Evolutionary conservation across 2,797 vertebrate species (phyloP).

Genomic region (Zalophus californianus): DNA sequence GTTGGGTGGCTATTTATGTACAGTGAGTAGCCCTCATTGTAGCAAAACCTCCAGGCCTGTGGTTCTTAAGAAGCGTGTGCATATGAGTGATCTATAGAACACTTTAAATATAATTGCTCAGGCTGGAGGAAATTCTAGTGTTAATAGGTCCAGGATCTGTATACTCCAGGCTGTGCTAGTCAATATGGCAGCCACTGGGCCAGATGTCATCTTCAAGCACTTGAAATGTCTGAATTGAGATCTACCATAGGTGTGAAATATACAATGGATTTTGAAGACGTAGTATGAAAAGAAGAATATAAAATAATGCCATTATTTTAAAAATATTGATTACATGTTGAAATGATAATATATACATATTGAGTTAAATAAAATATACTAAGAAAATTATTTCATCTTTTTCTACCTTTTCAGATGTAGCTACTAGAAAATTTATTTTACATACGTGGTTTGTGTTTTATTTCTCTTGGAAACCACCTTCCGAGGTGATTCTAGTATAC

Average conservation of each 20-base stretch:
- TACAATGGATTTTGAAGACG: background rate
- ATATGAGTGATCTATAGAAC: background rate
- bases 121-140: background rate
- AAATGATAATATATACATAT: background rate
- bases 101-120: background rate
- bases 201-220: background rate
- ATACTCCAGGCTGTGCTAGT: background rate
- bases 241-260: background rate
- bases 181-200: background rate
- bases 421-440: background rate
- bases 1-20: background rate
- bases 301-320: background rate
- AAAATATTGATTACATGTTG: background rate
- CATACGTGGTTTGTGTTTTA: background rate
- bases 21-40: background rate
- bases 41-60: background rate
- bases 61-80: background rate
- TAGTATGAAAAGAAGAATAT: background rate
- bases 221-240: conserved; percentile 4
- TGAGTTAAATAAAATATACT: background rate
- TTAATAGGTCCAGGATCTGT: background rate
- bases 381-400: background rate
- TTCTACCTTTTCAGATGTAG: background rate
- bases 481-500: background rate
- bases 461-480: background rate